These are phyloP conservation scores for Zosterops japonicus DNA, from an alignment of 2,113 vertebrate species.

Conservation along the genomic window DNA sequence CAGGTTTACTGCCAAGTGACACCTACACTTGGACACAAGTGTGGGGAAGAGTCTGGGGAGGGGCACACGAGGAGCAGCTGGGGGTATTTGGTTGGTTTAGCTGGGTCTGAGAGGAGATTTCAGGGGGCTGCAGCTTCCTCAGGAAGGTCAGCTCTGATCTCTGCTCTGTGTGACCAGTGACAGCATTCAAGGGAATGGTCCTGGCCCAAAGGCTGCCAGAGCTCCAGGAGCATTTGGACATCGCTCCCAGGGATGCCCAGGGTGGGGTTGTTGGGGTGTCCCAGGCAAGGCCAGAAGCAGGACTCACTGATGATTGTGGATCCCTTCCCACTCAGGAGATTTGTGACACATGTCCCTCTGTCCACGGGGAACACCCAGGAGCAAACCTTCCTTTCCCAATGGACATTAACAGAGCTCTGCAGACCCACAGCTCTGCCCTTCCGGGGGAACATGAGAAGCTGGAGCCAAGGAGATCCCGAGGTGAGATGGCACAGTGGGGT, in stretches of 20 bases:
- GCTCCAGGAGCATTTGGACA: neutral
- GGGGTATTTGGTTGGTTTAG: neutral
- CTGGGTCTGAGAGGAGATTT: neutral
- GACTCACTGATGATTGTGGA: neutral
- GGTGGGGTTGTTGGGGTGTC: fast-evolving
- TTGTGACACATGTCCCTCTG: neutral
- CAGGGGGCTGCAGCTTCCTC: neutral
- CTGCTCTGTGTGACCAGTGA: neutral
- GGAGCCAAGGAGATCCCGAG: neutral
- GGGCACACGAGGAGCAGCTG: neutral
- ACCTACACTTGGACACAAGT: neutral
- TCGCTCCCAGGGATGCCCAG: fast-evolving
- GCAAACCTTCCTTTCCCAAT: neutral
- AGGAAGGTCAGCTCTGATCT: neutral
- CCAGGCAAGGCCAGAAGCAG: neutral
- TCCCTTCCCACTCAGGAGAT: neutral
- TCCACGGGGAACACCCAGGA: neutral
- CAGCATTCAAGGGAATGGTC: fast-evolving
- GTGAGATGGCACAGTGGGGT: neutral
- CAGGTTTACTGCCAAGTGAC: neutral
- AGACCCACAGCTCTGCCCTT: neutral
- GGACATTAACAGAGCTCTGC: neutral
- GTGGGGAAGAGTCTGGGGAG: neutral
- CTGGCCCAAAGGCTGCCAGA: neutral
- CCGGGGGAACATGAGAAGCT: neutral